Conservation (phyloP, 2,888 invertebrate species). For the Ormyrus labotus region DNA sequence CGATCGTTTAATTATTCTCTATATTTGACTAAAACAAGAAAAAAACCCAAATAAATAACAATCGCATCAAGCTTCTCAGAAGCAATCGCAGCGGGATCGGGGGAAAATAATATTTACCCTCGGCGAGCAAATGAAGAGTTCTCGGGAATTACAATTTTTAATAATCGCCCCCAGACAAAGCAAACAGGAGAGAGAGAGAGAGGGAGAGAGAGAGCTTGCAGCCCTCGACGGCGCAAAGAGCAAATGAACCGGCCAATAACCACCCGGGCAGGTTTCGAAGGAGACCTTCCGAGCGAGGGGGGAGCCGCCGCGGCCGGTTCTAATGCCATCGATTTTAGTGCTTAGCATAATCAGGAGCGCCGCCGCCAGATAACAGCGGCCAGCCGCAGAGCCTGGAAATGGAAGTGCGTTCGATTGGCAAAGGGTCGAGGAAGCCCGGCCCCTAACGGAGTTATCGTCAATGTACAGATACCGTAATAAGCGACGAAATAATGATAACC, state of each 20-base stretch:
- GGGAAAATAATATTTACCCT: slow-evolving; percentile 21
- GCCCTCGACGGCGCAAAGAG: too few relatives aligned
- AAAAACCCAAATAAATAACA: too few relatives aligned
- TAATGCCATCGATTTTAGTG: slow-evolving; percentile 73
- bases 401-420: slow-evolving; percentile 57
- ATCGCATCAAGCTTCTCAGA: too few relatives aligned
- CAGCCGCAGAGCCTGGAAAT: slow-evolving; percentile 48
- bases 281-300: slow-evolving; percentile 43
- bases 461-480: slow-evolving; percentile 55
- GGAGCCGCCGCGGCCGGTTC: slow-evolving; percentile 55
- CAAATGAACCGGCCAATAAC: slow-evolving; percentile 27
- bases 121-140: neutral
- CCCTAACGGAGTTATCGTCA: slow-evolving; percentile 55
- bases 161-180: slow-evolving; percentile 18
- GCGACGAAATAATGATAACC: slow-evolving; percentile 57
- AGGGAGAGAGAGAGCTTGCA: neutral
- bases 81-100: neutral
- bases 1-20: too few relatives aligned
- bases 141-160: slow-evolving; percentile 31
- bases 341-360: slow-evolving; percentile 72
- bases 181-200: slow-evolving; percentile 1
- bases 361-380: slow-evolving; percentile 64
- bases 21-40: too few relatives aligned
- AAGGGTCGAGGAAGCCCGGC: slow-evolving; percentile 55
- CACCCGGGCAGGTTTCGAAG: slow-evolving; percentile 35